These are phyloP conservation scores for Haliclona indistincta DNA, from an alignment of 37 sponge, comb jelly and placozoan species.

Conservation along the genomic window DNA sequence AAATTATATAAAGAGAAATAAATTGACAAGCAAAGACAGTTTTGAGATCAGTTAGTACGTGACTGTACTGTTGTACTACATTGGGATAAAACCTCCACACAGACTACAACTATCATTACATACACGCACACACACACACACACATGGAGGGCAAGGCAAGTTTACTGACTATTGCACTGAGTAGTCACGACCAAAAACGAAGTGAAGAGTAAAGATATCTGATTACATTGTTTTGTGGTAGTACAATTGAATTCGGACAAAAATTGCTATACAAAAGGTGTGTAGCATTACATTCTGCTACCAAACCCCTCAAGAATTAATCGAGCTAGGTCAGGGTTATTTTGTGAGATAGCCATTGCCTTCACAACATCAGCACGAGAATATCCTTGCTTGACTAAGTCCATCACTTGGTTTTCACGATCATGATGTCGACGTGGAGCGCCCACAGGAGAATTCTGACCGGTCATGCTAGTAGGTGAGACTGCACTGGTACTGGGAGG, in stretches of 20 bases:
- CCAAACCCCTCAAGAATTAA: conserved; percentile 80
- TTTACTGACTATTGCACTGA: not conserved
- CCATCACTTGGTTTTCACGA: conserved; percentile 5
- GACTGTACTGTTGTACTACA: no score
- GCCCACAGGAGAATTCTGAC: not conserved
- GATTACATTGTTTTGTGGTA: not conserved
- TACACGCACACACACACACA: conserved; percentile 17
- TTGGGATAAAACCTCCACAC: not conserved
- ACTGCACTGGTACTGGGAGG: not conserved
- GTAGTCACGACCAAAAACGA: not conserved
- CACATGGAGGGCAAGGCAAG: not conserved
- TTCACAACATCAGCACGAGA: conserved; percentile 52
- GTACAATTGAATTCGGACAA: not conserved
- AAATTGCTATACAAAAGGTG: not conserved
- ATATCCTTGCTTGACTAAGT: conserved; percentile 65
- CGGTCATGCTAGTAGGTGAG: not conserved
- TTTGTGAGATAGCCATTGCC: conserved; percentile 63
- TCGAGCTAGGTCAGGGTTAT: conserved; percentile 59
- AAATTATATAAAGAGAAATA: no score
- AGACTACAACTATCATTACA: conserved; percentile 8
- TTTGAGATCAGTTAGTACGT: no score
- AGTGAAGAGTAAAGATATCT: not conserved
- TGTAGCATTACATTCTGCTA: not conserved
- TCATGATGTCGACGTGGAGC: not conserved
- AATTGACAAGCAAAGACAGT: no score